Base-by-base conservation (phyloP, 2,797 vertebrate species). In the Columba guinea region DNA sequence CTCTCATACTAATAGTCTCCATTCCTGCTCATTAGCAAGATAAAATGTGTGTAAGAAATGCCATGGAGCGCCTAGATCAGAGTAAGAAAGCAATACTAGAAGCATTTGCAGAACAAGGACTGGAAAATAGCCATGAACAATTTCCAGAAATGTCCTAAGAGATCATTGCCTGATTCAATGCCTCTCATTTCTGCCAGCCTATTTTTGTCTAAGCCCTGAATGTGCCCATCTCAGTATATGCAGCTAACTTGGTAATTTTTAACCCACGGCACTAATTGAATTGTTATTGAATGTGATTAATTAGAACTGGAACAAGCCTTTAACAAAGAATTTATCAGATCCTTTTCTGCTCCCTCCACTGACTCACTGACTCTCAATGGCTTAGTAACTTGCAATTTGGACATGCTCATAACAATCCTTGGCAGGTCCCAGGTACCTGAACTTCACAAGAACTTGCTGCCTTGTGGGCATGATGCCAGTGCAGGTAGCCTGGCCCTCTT, bases 281-380 rank as follows among this genome's bases (percentile, higher is more conserved):
- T 90, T 96, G 93, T 87, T 96, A 89, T 85, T 85, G 86, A 92
- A 87, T 65, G 71, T 95, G 94, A 96, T 97, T 94, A 92, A 96
- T 92, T 93, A 93, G 84, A 94, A 85, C 68, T 96, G 90, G 64
- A 96, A 85, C 78, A 52, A 92, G 48, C 30, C 53, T 68, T 46
- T 55, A 58, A 94, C 93, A 93, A 92, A 92, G 62, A 68, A 83
- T 83, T 95, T 93, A 92, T 93, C 88, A 92, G 86, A 84, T 80
- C 13, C 27, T 52, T 90, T 89, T 84, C 80, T 84, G 53, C 75
- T 91, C 46, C 32, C 52, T 94, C 39, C 62, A 69, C 88, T 87
- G 88, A 85, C 83, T 95, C 86, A 35, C 46, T 64, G 59, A 44
- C 84, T 90, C 60, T 73, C 67, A 93, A 24, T 73, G n/a, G 53